These are phyloP conservation scores for Ellobius talpinus DNA, from an alignment of 2,113 vertebrate genomes.

Conservation along the genomic window DNA sequence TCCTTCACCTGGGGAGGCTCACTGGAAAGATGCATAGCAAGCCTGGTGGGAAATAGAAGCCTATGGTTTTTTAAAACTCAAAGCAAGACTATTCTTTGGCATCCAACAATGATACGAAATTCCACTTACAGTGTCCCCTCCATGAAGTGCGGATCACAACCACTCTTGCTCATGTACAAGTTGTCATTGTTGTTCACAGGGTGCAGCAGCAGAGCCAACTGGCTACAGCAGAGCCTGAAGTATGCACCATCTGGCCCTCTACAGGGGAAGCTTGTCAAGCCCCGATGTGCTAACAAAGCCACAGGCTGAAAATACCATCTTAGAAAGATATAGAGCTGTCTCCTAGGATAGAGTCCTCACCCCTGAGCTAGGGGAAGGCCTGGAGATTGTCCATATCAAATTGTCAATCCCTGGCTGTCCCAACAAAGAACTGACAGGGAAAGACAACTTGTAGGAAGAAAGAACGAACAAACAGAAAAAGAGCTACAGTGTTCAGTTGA, in stretches of 20 bases:
- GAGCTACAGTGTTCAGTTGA: neutral
- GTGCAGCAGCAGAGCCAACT: neutral
- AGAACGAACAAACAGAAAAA: neutral
- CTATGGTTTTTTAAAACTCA: neutral
- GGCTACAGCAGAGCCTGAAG: neutral
- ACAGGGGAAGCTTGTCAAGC: neutral
- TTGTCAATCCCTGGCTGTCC: neutral
- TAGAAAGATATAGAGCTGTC: neutral
- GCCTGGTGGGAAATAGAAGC: neutral
- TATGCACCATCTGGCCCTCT: neutral
- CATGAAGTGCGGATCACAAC: neutral
- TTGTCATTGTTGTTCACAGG: neutral
- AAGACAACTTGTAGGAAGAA: neutral
- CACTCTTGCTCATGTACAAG: neutral
- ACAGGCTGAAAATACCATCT: slow-evolving; percentile 11
- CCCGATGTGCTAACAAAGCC: neutral
- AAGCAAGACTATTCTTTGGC: neutral
- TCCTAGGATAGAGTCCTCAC: neutral
- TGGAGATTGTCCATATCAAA: neutral
- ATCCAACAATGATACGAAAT: slow-evolving; percentile 26
- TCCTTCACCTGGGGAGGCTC: neutral
- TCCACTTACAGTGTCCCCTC: neutral
- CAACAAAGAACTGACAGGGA: neutral
- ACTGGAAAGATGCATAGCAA: neutral
- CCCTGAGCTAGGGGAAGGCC: neutral